phyloP scores from a whole-genome alignment of 2,113 vertebrate genomes.

The Carassius gibelio region DNA sequence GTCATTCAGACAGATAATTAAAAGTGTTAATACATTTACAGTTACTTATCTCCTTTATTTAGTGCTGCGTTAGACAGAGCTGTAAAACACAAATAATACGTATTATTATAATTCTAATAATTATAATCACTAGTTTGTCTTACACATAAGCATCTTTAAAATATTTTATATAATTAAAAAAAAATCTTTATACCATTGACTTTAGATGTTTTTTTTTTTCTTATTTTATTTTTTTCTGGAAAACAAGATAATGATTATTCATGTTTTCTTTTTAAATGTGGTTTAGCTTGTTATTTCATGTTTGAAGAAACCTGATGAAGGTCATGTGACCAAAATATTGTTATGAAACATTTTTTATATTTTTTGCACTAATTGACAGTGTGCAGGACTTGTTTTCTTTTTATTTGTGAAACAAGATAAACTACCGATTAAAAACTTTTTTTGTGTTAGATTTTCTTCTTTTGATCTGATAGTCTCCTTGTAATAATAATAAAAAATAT shows the following conservation, averaged over 20 bases:
- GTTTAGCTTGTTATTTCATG: too few species aligned
- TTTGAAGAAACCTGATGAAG: too few species aligned
- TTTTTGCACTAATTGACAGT: too few species aligned
- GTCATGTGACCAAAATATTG: too few species aligned
- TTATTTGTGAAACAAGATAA: neutral
- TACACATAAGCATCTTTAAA: too few species aligned
- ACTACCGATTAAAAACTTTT: neutral
- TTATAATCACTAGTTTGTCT: too few species aligned
- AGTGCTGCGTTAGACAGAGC: neutral
- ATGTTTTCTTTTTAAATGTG: too few species aligned
- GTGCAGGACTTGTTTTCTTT: neutral
- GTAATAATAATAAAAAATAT: neutral
- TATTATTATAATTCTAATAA: too few species aligned
- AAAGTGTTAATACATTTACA: neutral
- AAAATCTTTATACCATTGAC: too few species aligned
- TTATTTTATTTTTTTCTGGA: neutral
- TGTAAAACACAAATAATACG: too few species aligned
- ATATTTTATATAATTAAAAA: too few species aligned
- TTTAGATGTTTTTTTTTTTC: neutral
- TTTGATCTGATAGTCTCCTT: neutral
- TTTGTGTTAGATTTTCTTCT: neutral
- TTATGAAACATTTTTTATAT: too few species aligned
- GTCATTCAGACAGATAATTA: conserved; percentile 13
- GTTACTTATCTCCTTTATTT: neutral
- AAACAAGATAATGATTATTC: neutral